phyloP scores from a whole-genome alignment of 2,888 invertebrate species.

The Drosophila cyrtoloma region DNA sequence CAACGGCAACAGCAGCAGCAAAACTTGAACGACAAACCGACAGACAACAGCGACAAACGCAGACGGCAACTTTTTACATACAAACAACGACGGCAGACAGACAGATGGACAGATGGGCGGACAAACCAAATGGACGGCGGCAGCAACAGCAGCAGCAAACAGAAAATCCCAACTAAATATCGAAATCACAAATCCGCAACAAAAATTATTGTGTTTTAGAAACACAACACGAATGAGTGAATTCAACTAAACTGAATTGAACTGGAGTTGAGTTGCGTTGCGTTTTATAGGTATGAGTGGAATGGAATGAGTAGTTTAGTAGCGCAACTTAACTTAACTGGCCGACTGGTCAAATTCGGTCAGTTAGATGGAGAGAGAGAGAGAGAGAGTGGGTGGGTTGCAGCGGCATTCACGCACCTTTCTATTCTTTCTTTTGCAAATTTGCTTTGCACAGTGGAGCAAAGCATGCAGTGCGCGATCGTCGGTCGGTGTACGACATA shows the following conservation, averaged over 20 bases:
- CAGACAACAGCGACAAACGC: slow-evolving; percentile 26
- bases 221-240: slow-evolving; percentile 53
- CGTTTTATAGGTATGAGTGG: slow-evolving; percentile 10
- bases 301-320: slow-evolving; percentile 17
- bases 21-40: slow-evolving; percentile 57
- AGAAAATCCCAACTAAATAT: slow-evolving; percentile 73
- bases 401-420: slow-evolving; percentile 40
- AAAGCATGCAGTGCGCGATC: slow-evolving; percentile 19
- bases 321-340: slow-evolving; percentile 38
- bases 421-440: slow-evolving; percentile 18
- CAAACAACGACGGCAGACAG: slow-evolving; percentile 21
- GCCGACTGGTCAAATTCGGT: slow-evolving; percentile 33
- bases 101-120: slow-evolving; percentile 42
- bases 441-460: slow-evolving; percentile 21
- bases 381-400: neutral
- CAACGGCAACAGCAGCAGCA: slow-evolving; percentile 33
- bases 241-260: slow-evolving; percentile 12
- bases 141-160: slow-evolving; percentile 9
- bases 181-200: slow-evolving; percentile 74
- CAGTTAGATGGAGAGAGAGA: slow-evolving; percentile 23
- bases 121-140: slow-evolving; percentile 44
- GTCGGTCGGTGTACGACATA: slow-evolving; percentile 38
- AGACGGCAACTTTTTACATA: slow-evolving; percentile 54
- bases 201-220: slow-evolving; percentile 59
- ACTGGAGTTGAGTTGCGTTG: slow-evolving; percentile 11